These are phyloP conservation scores for Tipula vernalis DNA, from an alignment of 2,888 invertebrate species.

Conservation along the genomic window DNA sequence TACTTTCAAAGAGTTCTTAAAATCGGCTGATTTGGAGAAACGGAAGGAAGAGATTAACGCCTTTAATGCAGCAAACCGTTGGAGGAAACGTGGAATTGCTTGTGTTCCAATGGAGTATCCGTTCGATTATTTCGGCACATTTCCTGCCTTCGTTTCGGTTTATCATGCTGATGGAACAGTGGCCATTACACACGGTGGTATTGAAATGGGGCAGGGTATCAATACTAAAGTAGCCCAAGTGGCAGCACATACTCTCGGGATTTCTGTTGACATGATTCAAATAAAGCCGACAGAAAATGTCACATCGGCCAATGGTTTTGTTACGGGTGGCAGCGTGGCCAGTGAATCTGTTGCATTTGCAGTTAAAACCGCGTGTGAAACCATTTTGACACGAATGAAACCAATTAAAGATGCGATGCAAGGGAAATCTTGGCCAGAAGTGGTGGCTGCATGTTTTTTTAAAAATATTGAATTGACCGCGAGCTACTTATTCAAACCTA, in stretches of 20 bases:
- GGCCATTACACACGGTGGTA: slow-evolving; percentile 54
- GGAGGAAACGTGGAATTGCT: slow-evolving; percentile 65
- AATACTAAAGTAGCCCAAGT: slow-evolving; percentile 64
- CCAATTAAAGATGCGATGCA: slow-evolving; percentile 42
- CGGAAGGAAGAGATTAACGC: slow-evolving; percentile 41
- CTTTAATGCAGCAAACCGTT: slow-evolving; percentile 58
- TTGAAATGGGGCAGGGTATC: slow-evolving; percentile 73
- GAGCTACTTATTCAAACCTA: slow-evolving; percentile 41
- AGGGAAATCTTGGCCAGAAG: slow-evolving; percentile 43
- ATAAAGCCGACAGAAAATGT: slow-evolving; percentile 53
- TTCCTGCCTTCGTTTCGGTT: slow-evolving; percentile 48
- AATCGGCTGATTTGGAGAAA: slow-evolving; percentile 39
- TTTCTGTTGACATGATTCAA: slow-evolving; percentile 50
- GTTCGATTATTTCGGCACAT: slow-evolving; percentile 39
- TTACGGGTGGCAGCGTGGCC: slow-evolving; percentile 57
- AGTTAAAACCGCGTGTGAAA: slow-evolving; percentile 50
- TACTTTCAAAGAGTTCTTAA: slow-evolving; percentile 41
- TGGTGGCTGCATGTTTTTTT: slow-evolving; percentile 41
- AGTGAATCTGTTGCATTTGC: slow-evolving; percentile 54
- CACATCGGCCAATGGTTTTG: slow-evolving; percentile 50
- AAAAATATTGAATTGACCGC: slow-evolving; percentile 47
- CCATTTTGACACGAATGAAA: slow-evolving; percentile 44
- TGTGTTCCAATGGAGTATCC: slow-evolving; percentile 58
- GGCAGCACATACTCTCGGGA: slow-evolving; percentile 54
- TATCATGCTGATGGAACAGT: slow-evolving; percentile 61